These are phyloP conservation scores for Andrena camellia DNA, from an alignment of 2,888 invertebrate genomes.

Conservation along the genomic window DNA sequence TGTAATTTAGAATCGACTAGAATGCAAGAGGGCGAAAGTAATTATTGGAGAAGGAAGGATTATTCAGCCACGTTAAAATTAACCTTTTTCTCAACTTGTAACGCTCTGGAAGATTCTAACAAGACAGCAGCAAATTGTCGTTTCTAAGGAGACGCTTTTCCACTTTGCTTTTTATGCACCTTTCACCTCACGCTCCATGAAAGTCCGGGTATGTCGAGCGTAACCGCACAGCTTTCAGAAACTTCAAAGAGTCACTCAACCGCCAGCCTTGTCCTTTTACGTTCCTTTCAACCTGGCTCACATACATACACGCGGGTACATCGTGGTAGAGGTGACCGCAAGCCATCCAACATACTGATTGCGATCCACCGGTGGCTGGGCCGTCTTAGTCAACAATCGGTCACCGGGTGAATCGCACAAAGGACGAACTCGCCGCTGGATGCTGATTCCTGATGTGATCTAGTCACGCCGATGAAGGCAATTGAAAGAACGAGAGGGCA, in stretches of 20 bases:
- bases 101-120: slow-evolving; percentile 4
- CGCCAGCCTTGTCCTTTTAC: slow-evolving; percentile 56
- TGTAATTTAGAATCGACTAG: too few species aligned
- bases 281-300: slow-evolving; percentile 43
- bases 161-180: slow-evolving; percentile 45
- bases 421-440: slow-evolving; percentile 58
- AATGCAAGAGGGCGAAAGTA: not conserved
- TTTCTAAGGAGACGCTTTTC: slow-evolving; percentile 33
- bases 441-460: slow-evolving; percentile 48
- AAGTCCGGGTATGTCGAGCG: slow-evolving; percentile 58
- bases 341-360: slow-evolving; percentile 62
- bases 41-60: not conserved
- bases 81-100: not conserved
- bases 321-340: slow-evolving; percentile 43
- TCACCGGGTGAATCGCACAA: slow-evolving; percentile 71
- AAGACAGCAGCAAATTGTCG: slow-evolving; percentile 30
- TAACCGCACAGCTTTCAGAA: slow-evolving; percentile 76
- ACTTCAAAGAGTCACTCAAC: slow-evolving; percentile 79
- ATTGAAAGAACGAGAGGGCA: slow-evolving; percentile 60
- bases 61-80: not conserved
- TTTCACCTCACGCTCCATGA: slow-evolving; percentile 60
- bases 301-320: slow-evolving; percentile 18
- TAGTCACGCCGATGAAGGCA: slow-evolving; percentile 39
- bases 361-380: slow-evolving; percentile 61
- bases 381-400: slow-evolving; percentile 73